A percentile compares a stretch with the other conserved stretches of the same genome.
These are phyloP conservation scores for Anaspis maculata DNA, from an alignment of 2,888 invertebrate species.

Conservation along the genomic window DNA sequence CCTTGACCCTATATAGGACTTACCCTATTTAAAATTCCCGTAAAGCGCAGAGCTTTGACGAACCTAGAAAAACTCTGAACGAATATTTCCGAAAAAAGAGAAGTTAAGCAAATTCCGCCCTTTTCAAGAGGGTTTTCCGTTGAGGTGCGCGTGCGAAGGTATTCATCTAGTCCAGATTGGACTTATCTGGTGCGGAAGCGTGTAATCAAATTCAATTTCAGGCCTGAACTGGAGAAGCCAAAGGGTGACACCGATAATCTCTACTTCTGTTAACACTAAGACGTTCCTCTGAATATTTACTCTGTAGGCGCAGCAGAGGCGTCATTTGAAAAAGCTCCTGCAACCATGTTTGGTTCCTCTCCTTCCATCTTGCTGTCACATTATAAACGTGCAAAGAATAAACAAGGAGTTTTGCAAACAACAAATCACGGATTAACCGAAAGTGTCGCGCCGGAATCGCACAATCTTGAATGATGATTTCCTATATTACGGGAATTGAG, in stretches of 20 bases:
- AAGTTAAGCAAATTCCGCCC: slow-evolving; percentile 26
- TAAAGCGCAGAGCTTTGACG: no score
- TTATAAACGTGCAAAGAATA: no score
- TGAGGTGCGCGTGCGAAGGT: slow-evolving; percentile 14
- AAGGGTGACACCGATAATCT: slow-evolving; percentile 26
- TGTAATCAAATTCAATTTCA: slow-evolving; percentile 30
- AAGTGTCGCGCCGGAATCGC: no score
- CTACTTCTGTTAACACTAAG: slow-evolving; percentile 18
- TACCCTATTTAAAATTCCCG: no score
- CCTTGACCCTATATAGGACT: no score
- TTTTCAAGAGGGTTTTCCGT: slow-evolving; percentile 14
- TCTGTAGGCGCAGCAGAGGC: neutral
- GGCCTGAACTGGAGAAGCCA: slow-evolving; percentile 21
- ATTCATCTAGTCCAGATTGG: slow-evolving; percentile 28
- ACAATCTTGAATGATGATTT: no score
- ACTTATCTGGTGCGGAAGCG: slow-evolving; percentile 27
- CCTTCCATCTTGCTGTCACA: no score
- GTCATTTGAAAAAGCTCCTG: neutral
- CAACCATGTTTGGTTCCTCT: no score
- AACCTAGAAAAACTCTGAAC: slow-evolving; percentile 9
- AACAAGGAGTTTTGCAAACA: no score
- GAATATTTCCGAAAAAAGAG: slow-evolving; percentile 20
- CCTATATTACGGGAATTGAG: no score
- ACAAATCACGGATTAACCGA: no score
- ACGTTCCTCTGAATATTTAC: slow-evolving; percentile 13